phyloP scores from a whole-genome alignment of 2,113 vertebrate species.

The Mastomys coucha region DNA sequence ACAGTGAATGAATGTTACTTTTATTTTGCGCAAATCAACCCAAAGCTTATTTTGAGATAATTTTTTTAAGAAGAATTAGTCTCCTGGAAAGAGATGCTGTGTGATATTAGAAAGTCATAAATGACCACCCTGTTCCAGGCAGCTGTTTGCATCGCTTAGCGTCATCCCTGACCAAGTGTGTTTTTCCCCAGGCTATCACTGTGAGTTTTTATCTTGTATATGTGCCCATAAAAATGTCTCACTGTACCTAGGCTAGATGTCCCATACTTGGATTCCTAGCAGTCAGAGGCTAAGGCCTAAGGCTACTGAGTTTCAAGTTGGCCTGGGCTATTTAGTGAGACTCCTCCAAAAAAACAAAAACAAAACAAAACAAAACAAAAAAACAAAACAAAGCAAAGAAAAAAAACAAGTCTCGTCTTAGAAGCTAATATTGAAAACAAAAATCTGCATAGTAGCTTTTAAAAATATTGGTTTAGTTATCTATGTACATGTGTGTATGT shows the following conservation, averaged over 20 bases:
- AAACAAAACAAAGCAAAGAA: too few species aligned
- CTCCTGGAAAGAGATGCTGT: conserved; percentile 31
- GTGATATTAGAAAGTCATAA: conserved; percentile 32
- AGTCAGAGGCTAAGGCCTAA: not conserved
- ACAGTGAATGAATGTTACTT: not conserved
- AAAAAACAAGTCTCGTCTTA: not conserved
- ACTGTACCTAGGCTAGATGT: not conserved
- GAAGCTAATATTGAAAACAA: not conserved
- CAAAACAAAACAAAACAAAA: too few species aligned
- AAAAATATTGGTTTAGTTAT: not conserved
- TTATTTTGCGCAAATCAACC: conserved; percentile 20
- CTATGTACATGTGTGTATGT: not conserved
- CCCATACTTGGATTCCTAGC: not conserved
- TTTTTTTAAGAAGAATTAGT: not conserved
- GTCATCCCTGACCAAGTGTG: not conserved
- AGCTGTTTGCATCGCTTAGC: not conserved
- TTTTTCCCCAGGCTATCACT: not conserved
- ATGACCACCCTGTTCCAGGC: not conserved
- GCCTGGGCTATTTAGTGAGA: not conserved
- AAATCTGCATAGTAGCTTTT: not conserved
- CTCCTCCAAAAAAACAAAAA: not conserved
- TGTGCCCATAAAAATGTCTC: conserved; percentile 48
- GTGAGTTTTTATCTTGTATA: conserved; percentile 33
- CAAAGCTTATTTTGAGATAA: not conserved
- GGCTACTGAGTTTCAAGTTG: not conserved